Conservation (phyloP, 2,888 invertebrate genomes). For the Hydraecia micacea region DNA sequence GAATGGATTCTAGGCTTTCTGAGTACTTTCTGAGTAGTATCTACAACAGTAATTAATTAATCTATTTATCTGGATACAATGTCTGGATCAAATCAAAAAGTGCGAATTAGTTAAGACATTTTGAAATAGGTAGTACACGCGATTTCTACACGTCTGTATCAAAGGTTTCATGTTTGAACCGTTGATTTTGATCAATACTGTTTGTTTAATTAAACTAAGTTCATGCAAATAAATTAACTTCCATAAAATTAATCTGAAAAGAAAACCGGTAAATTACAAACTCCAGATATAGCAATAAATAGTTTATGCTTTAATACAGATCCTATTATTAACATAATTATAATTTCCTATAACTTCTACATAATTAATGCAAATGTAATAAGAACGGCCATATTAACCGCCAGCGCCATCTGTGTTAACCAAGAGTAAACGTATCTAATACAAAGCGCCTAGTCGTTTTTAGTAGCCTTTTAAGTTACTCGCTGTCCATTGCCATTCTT, state of each 20-base stretch:
- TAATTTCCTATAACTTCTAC: not conserved
- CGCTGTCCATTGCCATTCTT: not conserved
- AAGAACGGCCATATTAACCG: not conserved
- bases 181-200: not conserved
- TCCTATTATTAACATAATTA: not conserved
- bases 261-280: too few relatives aligned
- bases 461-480: slow-evolving; percentile 3
- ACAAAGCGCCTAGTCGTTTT: slow-evolving; percentile 23
- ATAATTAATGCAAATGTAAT: not conserved
- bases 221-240: not conserved
- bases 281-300: too few relatives aligned
- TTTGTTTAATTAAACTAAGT: too few relatives aligned
- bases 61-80: not conserved
- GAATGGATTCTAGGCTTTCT: not conserved
- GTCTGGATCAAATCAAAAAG: not conserved
- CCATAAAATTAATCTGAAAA: not conserved
- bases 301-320: too few relatives aligned
- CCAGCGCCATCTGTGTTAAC: slow-evolving; percentile 21
- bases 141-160: not conserved
- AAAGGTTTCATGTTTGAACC: not conserved
- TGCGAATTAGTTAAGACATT: not conserved
- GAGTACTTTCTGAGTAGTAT: too few relatives aligned
- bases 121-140: too few relatives aligned
- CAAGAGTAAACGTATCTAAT: not conserved
- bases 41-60: not conserved